Evolutionary conservation across 2,113 vertebrate species (phyloP).

Genomic region (Hyla sarda): DNA sequence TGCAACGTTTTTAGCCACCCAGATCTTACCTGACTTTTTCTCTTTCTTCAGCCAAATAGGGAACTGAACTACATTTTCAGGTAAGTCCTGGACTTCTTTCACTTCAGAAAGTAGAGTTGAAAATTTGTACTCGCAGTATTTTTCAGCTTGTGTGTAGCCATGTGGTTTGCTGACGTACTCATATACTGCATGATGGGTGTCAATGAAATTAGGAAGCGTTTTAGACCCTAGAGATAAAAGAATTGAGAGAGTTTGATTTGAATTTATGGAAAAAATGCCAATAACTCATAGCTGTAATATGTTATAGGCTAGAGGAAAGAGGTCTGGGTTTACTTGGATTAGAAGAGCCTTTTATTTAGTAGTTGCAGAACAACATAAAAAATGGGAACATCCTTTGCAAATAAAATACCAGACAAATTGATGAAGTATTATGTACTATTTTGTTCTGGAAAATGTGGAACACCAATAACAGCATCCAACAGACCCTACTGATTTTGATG

Average conservation of each 20-base stretch:
- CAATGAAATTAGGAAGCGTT: slow-evolving; percentile 59
- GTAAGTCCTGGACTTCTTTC: slow-evolving; percentile 49
- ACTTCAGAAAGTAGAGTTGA: slow-evolving; percentile 69
- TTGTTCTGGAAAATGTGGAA: no score
- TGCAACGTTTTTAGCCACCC: no score
- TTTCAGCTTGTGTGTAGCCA: slow-evolving; percentile 77
- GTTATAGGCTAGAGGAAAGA: no score
- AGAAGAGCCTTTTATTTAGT: no score
- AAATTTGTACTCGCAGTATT: slow-evolving; percentile 78
- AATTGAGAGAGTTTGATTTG: background rate
- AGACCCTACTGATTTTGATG: no score
- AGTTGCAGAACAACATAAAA: no score
- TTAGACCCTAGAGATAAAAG: slow-evolving; percentile 63
- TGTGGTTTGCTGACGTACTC: slow-evolving; percentile 74
- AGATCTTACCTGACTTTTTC: slow-evolving; percentile 46
- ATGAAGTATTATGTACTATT: no score
- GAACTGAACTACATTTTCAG: slow-evolving; percentile 61
- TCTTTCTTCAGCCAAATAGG: slow-evolving; percentile 75
- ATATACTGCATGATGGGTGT: slow-evolving; percentile 70
- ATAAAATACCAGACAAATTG: no score
- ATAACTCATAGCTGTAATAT: no score
- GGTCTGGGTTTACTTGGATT: no score
- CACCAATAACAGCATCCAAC: no score
- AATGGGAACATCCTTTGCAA: no score
- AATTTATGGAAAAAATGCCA: background rate